Evolutionary conservation across 2,113 vertebrate species (phyloP), one percentile per base, ranked within the genome.

Genomic region (Echinops telfairi): DNA sequence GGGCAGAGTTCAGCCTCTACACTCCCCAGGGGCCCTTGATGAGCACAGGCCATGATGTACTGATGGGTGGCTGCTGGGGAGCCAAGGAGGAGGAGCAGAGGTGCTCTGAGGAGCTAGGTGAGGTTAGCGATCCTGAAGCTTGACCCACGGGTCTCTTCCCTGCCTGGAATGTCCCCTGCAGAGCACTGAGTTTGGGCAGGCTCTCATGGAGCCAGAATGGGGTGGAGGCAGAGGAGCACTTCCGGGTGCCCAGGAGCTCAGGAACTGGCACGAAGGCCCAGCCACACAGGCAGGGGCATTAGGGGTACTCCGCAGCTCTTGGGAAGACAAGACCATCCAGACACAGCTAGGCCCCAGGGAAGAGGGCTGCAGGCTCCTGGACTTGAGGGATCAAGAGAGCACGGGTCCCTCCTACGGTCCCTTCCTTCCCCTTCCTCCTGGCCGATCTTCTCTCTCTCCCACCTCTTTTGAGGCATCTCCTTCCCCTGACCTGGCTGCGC

Each of bases 91-190:
- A 40, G 40, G 7, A 4, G 40, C 40, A 40, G 40, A 88, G 66
- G 76, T 47, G 14, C 58, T 38, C 19, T n/a, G 19, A 53, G 71
- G 53, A 91, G 53, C 29, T 40, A 27, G 64, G 36, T n/a, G 57
- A 57, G 64, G 36, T 25, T 33, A 78, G 43, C 9, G 33, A 38
- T 73, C 27, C 3, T 0, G 23, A 40, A 31, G 3, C 7, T 57
- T 77, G 38, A 14, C 38, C 75, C 12, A 2, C 75, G 25, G 75
- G 5, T 12, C 62, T 77, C 2, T 0, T 75, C 77, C 47, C 9
- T 83, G 81, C 43, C 43, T 76, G 68, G 88, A 87, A 71, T 81
- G 68, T 73, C 31, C 12, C 33, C 20, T 64, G 70, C 89, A 17
- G 17, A 82, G 66, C 9, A 43, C 3, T 0, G 53, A 38, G 27